Conservation (phyloP, 2,113 vertebrate species). For the Paedocypris sp. region DNA sequence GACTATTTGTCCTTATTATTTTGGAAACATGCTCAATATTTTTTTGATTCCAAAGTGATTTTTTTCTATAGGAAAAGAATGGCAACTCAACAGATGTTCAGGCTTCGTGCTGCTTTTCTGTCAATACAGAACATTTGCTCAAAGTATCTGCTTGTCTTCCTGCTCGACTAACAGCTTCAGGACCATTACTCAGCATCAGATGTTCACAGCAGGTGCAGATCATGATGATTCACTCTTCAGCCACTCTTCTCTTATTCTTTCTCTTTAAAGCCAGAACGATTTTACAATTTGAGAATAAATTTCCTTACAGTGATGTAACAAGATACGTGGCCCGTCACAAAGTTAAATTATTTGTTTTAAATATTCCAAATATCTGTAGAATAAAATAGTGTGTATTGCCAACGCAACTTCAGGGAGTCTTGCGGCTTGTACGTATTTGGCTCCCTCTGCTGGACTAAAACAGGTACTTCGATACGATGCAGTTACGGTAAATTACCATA, state of each 20-base stretch:
- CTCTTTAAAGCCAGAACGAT: too few relatives aligned
- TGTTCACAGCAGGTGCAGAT: constrained; percentile 6
- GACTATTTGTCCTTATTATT: background rate
- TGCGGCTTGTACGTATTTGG: background rate
- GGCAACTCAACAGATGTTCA: background rate
- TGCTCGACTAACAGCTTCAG: background rate
- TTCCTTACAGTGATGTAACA: too few relatives aligned
- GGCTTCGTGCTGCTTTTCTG: background rate
- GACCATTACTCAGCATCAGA: constrained; percentile 13
- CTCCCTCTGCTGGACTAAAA: background rate
- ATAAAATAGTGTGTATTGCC: too few relatives aligned
- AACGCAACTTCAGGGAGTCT: too few relatives aligned
- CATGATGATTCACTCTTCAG: background rate
- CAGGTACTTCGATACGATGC: background rate
- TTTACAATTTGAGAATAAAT: too few relatives aligned
- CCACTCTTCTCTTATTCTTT: background rate
- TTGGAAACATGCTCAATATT: background rate
- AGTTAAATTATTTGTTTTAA: background rate
- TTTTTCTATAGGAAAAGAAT: background rate
- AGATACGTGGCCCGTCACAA: too few relatives aligned
- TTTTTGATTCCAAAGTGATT: background rate
- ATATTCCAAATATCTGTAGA: too few relatives aligned
- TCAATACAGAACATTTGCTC: background rate
- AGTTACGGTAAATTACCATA: too few relatives aligned
- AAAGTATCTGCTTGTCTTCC: background rate